phyloP scores from a whole-genome alignment of 2,113 vertebrate species.

The Ovibos moschatus region DNA sequence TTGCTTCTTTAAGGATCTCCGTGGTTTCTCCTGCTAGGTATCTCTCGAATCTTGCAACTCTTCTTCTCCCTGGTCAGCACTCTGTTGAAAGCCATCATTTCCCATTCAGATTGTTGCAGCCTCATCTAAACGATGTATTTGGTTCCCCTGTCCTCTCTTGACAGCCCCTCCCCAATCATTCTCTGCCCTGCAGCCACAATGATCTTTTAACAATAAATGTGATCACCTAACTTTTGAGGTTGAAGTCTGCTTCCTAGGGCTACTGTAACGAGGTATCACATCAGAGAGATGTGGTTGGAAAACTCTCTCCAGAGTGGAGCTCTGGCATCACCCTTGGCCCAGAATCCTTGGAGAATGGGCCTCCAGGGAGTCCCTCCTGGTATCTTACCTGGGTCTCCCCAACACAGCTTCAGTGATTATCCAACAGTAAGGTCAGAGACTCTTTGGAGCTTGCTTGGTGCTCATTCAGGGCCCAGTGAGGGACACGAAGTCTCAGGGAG shows the following conservation, averaged over 20 bases:
- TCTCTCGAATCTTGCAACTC: background rate
- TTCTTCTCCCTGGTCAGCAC: background rate
- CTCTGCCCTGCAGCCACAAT: background rate
- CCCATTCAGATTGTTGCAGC: background rate
- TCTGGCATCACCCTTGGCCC: background rate
- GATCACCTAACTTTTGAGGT: background rate
- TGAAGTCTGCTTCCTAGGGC: background rate
- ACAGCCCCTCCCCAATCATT: background rate
- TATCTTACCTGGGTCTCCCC: background rate
- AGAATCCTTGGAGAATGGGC: background rate
- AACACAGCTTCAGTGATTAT: background rate
- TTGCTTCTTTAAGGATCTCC: background rate
- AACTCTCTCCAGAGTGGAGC: background rate
- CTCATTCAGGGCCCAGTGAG: background rate
- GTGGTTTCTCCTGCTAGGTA: background rate
- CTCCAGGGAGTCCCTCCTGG: background rate
- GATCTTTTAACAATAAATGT: background rate
- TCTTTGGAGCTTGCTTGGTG: background rate
- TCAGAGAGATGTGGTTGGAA: background rate
- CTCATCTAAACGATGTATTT: no score
- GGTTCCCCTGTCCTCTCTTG: background rate
- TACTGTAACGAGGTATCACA: background rate
- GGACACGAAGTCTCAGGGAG: background rate
- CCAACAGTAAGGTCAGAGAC: background rate
- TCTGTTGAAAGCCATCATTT: background rate